These are phyloP conservation scores for Pseudomyrmex pallidus DNA, from an alignment of 1,140 invertebrate genomes.

Conservation along the genomic window DNA sequence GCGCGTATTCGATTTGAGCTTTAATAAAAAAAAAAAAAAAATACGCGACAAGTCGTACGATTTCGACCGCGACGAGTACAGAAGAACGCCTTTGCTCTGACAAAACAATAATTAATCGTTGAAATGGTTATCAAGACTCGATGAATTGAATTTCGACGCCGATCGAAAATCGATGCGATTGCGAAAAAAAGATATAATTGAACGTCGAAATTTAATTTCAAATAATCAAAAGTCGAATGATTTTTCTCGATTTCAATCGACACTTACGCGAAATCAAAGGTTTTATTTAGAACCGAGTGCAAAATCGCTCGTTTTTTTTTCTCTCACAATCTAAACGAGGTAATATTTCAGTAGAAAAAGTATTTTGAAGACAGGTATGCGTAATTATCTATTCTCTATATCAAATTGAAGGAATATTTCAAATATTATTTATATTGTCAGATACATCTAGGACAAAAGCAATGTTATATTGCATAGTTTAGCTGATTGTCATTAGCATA, in stretches of 20 bases:
- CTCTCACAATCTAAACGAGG: background rate
- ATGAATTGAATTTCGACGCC: background rate
- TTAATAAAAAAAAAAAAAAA: background rate
- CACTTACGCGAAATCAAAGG: background rate
- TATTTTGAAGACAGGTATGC: background rate
- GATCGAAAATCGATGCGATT: background rate
- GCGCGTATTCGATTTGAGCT: constrained; percentile 28
- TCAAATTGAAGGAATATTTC: background rate
- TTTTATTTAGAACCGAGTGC: too few species aligned
- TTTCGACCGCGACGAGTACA: background rate
- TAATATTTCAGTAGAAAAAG: background rate
- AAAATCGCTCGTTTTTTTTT: background rate
- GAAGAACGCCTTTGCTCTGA: background rate
- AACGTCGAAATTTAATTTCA: background rate
- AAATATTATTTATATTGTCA: background rate
- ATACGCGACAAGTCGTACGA: background rate
- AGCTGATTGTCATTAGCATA: constrained; percentile 22
- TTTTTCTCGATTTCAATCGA: too few species aligned
- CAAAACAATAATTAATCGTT: background rate
- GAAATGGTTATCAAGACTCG: background rate
- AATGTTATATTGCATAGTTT: constrained; percentile 25
- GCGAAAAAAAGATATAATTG: background rate
- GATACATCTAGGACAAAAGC: background rate
- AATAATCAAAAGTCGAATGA: background rate
- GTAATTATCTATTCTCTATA: too few species aligned